A percentile compares a stretch with the other conserved stretches of the same genome.
Evolutionary conservation across 2,113 vertebrate species (phyloP).

Genomic region (Aleadryas rufinucha): DNA sequence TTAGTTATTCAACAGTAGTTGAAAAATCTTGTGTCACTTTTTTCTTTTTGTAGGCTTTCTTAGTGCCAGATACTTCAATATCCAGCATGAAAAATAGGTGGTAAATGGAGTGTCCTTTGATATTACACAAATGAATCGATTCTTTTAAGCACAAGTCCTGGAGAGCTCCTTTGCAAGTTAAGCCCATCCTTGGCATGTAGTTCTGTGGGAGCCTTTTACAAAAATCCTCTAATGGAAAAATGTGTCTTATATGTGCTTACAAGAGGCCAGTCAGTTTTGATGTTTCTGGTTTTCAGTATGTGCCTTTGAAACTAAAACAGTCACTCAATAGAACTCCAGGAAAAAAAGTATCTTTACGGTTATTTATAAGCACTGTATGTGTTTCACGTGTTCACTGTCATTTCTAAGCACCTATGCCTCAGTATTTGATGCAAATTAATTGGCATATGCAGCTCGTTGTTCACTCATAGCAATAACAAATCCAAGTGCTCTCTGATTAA

Average conservation of each 20-base stretch:
- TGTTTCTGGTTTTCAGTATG: neutral
- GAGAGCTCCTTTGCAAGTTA: neutral
- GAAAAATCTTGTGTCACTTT: neutral
- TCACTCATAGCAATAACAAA: neutral
- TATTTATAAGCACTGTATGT: neutral
- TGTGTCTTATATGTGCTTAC: neutral
- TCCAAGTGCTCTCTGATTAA: neutral
- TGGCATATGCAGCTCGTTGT: neutral
- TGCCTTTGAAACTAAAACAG: neutral
- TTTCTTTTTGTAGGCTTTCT: neutral
- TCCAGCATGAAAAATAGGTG: neutral
- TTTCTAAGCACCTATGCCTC: neutral
- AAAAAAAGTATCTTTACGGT: neutral
- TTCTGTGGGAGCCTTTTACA: neutral
- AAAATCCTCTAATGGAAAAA: neutral
- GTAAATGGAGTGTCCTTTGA: neutral
- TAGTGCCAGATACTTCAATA: neutral
- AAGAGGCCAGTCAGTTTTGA: neutral
- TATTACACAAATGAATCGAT: neutral
- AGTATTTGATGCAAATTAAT: neutral
- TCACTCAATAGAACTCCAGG: neutral
- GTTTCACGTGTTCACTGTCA: neutral
- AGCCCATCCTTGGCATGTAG: neutral
- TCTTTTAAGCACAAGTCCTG: neutral
- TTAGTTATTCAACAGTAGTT: neutral